Evolutionary conservation across 2,797 vertebrate genomes (phyloP).

Genomic region (Anas bahamensis): DNA sequence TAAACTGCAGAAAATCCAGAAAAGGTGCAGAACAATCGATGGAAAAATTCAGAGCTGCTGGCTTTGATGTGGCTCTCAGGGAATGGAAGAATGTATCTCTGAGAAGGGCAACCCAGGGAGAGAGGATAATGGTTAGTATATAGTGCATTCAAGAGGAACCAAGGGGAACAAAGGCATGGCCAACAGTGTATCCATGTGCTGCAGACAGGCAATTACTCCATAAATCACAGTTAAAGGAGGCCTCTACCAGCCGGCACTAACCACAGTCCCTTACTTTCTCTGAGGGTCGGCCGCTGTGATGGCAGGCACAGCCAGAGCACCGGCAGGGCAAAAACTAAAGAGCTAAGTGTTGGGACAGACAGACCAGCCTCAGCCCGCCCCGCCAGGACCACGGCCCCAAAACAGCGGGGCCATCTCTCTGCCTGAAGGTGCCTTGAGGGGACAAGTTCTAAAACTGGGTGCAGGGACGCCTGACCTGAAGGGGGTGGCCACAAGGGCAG

Average conservation of each 20-base stretch:
- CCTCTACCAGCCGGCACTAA: not conserved
- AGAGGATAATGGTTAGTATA: conserved; percentile 48
- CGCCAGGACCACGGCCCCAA: not conserved
- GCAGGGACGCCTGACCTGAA: conserved; percentile 24
- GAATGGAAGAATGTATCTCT: not conserved
- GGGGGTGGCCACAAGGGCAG: conserved; percentile 26
- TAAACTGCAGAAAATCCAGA: not conserved
- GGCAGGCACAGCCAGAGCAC: not conserved
- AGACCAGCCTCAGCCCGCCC: not conserved
- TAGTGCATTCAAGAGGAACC: conserved; percentile 57
- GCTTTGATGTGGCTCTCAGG: conserved; percentile 14
- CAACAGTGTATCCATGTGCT: conserved; percentile 57
- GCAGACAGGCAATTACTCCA: conserved; percentile 66
- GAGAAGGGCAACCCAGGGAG: conserved; percentile 58
- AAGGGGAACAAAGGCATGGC: conserved; percentile 63
- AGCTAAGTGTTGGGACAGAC: not conserved
- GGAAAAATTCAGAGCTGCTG: not conserved
- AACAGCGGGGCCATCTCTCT: not conserved
- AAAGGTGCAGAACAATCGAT: not conserved
- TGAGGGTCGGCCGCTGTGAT: not conserved
- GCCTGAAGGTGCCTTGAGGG: not conserved
- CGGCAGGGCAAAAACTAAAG: not conserved
- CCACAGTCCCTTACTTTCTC: not conserved
- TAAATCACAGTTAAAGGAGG: conserved; percentile 63
- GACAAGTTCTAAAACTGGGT: not conserved